Percentiles rank a stretch among this genome's conserved stretches.
Conservation (phyloP, 1,140 invertebrate species). For the Temnothorax nylanderi region DNA sequence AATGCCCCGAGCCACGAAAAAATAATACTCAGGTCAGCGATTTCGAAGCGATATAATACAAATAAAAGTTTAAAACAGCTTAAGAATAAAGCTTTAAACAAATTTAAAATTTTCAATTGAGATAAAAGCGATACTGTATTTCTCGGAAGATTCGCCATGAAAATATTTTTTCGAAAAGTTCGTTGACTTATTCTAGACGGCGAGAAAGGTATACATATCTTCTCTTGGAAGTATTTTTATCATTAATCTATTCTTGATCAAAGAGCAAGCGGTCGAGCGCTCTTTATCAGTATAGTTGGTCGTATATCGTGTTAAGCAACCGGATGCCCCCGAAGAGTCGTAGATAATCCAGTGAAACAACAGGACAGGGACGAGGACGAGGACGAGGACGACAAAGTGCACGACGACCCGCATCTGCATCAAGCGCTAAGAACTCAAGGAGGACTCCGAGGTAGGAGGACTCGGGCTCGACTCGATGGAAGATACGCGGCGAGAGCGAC, state of each 20-base stretch:
- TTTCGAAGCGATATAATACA: conserved; percentile 6
- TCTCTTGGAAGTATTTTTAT: background rate
- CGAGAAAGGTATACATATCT: background rate
- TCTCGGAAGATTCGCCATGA: background rate
- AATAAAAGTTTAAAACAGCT: background rate
- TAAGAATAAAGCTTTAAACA: background rate
- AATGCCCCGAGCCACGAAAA: background rate
- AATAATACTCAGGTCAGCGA: conserved; percentile 10
- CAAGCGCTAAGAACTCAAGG: conserved; percentile 49
- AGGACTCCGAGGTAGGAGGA: conserved; percentile 20
- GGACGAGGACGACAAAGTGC: conserved; percentile 44
- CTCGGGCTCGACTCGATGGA: conserved; percentile 54
- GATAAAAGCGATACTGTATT: background rate
- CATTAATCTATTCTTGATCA: background rate
- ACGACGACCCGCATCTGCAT: conserved; percentile 59
- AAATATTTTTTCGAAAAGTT: background rate
- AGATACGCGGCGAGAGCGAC: conserved; percentile 62
- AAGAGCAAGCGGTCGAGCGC: background rate
- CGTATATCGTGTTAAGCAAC: conserved; percentile 16
- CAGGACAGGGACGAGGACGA: conserved; percentile 30
- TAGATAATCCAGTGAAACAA: conserved; percentile 46
- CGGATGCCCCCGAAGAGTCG: conserved; percentile 30
- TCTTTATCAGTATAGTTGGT: conserved; percentile 17
- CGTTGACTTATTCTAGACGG: background rate
- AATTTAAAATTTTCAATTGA: background rate